Evolutionary conservation across 2,113 vertebrate genomes (phyloP), one percentile per base, ranked within the genome.

Genomic region (Gracilinanus agilis): DNA sequence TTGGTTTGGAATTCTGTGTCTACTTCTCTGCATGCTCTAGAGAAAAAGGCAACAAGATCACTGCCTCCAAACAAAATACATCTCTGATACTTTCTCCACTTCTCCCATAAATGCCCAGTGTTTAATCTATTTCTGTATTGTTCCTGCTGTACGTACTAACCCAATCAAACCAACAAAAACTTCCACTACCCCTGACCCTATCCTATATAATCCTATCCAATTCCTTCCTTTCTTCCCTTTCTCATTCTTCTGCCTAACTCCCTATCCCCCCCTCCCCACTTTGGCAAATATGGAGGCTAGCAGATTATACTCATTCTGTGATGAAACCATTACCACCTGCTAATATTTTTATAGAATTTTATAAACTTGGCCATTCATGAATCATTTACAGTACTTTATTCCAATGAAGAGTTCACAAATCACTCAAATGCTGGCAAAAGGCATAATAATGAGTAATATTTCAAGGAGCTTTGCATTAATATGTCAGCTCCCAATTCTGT

Each of bases 311-410:
- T 90, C 96, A 93, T 95, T 83, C 93, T 16, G 34, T 93, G 96
- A 98, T 58, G 89, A 94, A 95, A 96, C 96, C 90, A 97, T 96
- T 93, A 67, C 97, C 3, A 23, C 95, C 96, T 56, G 94, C 97
- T 94, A 96, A 96, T 97, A 96, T 97, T 97, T 97, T 97, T 94
- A 97, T 98, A 94, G 96, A 98, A 96, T 98, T 98, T 98, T 88
- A 96, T 94, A 95, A 91, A 94, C 92, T 97, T 97, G 94, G 93
- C 91, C 58, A 94, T 95, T 98, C 97, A 96, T 97, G 89, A 97
- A 96, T 96, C 96, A 96, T 93, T 98, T 96, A 94, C 97, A 96
- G 97, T 97, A 97, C 93, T 93, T 97, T 92, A 97, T 97, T 98
- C 93, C 24, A 97, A 93, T 97, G 95, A 98, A 96, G 67, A 96